Base-by-base conservation (phyloP, 2,888 invertebrate species). In the Callyntrura sp. region DNA sequence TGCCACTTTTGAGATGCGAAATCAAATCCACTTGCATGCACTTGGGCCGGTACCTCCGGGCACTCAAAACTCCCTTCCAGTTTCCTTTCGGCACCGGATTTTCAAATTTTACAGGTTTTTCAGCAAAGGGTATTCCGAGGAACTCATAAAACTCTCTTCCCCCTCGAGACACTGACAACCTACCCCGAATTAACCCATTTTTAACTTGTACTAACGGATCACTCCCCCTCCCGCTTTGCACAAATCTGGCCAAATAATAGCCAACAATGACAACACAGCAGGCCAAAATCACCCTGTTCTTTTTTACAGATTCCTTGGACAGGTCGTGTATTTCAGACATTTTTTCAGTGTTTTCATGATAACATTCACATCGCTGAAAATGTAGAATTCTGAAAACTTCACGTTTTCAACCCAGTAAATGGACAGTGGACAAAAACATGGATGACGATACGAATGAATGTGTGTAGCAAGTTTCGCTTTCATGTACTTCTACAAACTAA, bases 21-120 rank as follows among this genome's bases (percentile, higher is more conserved):
- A 92, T 92, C 23, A 91, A 70, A 79, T 92, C 92, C 25, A 92
- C 89, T 85, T 92, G 92, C 43, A 90, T 73, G 70, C 92, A 92
- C 43, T 91, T 89, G 8, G 92, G 79, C 4, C 88, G 79, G 35
- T 78, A 92, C 5, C 85, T 79, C 20, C 82, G 88, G 4, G 91
- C 82, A 35, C 23, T 51, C 11, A 84, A 20, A 28, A 92, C 20
- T 11, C 92, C 92, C n/a, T 90, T 90, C 92, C 92, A 92, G 45
- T 68, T 35, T n/a, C 70, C 68, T 4, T 82, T 60, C 0, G 78
- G 82, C 25, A 51, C 11, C 2, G 92, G 92, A 35, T 90, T 83
- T 85, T 86, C 79, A 65, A 92, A 92, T 60, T 91, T 55, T 11
- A 92, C 55, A 0, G 92, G 92, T 17, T 90, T 81, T 1, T 43